Conservation (phyloP, 1,140 invertebrate genomes). For the Penaeus indicus region DNA sequence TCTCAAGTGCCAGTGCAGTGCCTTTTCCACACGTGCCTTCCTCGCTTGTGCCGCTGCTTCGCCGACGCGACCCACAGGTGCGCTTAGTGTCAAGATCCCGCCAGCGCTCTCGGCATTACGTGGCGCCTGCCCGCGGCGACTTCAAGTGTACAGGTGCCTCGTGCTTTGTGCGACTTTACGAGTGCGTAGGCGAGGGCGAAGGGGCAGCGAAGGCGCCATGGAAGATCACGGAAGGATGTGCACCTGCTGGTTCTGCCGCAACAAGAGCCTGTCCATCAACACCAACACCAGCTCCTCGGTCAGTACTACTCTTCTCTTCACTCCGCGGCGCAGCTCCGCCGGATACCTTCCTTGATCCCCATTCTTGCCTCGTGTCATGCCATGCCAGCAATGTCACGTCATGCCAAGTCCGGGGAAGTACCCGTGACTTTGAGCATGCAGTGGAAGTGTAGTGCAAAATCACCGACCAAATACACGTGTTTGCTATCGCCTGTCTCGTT, state of each 20-base stretch:
- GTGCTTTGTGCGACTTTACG: not conserved
- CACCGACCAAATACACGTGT: no score
- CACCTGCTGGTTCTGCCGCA: slow-evolving; percentile 55
- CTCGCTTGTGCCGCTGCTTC: no score
- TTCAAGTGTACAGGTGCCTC: not conserved
- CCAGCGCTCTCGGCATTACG: no score
- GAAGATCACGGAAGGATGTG: slow-evolving; percentile 55
- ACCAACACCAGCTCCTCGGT: not conserved
- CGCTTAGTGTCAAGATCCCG: no score
- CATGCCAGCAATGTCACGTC: no score
- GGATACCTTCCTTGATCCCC: not conserved
- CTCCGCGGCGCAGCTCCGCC: not conserved
- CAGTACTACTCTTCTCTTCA: slow-evolving; percentile 4
- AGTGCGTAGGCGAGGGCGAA: not conserved
- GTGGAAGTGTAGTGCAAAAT: no score
- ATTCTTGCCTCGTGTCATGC: not conserved
- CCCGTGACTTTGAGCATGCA: no score
- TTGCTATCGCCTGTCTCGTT: no score
- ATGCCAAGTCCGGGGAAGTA: no score
- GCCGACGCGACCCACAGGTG: no score
- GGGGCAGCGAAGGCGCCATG: slow-evolving; percentile 12
- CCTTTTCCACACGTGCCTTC: no score
- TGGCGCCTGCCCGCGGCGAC: not conserved
- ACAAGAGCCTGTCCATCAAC: slow-evolving; percentile 51
- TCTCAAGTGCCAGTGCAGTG: no score